phyloP scores from a whole-genome alignment of 2,113 vertebrate genomes.

The Henicopernis longicauda region DNA sequence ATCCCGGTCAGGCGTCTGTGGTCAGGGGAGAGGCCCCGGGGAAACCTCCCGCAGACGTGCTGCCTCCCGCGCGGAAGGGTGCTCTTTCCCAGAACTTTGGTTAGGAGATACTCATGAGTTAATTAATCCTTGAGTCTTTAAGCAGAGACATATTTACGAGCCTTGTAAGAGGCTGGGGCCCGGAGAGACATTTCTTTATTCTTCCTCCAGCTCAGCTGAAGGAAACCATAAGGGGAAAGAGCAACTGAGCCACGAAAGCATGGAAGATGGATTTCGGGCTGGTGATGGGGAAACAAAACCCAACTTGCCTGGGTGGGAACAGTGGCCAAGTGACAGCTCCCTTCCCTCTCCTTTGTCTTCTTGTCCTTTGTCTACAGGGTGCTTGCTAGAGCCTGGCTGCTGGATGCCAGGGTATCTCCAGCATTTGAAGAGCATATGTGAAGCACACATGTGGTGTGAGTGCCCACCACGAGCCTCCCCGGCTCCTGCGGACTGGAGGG shows the following conservation, averaged over 20 bases:
- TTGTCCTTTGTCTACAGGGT: background rate
- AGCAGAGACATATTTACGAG: slow-evolving; percentile 70
- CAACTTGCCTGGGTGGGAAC: background rate
- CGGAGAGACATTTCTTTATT: slow-evolving; percentile 64
- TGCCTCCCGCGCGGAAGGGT: background rate
- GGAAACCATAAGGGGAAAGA: slow-evolving; percentile 68
- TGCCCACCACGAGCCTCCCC: background rate
- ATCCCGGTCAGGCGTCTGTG: background rate
- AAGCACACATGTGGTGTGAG: background rate
- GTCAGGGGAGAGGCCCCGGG: background rate
- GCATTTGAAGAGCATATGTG: background rate
- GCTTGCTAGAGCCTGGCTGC: background rate
- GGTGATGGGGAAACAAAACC: slow-evolving; percentile 45
- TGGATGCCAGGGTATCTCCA: background rate
- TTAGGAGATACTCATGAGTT: slow-evolving; percentile 59
- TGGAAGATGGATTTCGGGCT: slow-evolving; percentile 50
- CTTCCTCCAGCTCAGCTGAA: slow-evolving; percentile 70
- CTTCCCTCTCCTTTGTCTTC: slow-evolving; percentile 7
- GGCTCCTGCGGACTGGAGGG: background rate
- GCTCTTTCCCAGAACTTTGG: slow-evolving; percentile 42
- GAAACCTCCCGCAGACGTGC: background rate
- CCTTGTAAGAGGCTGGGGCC: slow-evolving; percentile 64
- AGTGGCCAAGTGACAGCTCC: background rate
- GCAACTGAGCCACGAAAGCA: slow-evolving; percentile 43
- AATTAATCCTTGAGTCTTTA: slow-evolving; percentile 64